Percentiles rank a stretch among this genome's conserved stretches.
These are phyloP conservation scores for Rutpela maculata DNA, from an alignment of 2,888 invertebrate species.

Conservation along the genomic window DNA sequence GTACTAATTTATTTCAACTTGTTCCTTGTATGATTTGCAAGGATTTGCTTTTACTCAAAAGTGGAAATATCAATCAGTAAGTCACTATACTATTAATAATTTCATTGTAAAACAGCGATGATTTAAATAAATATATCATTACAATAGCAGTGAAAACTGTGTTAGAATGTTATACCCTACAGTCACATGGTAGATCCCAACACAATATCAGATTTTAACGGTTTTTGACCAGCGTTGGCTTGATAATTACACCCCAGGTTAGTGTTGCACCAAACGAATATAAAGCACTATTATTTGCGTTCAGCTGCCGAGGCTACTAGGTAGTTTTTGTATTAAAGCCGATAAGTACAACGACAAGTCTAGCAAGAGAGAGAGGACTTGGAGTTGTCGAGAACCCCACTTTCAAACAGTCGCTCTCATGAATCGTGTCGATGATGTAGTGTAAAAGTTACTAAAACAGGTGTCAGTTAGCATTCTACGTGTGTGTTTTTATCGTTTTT, in stretches of 20 bases:
- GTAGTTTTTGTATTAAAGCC: conserved; percentile 35
- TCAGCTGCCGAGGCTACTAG: conserved; percentile 32
- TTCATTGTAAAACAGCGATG: neutral
- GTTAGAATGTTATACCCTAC: neutral
- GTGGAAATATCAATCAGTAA: too few relatives aligned
- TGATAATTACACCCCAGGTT: conserved; percentile 18
- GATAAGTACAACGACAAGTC: conserved; percentile 42
- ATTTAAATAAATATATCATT: neutral
- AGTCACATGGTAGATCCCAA: neutral
- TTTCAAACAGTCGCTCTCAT: conserved; percentile 57
- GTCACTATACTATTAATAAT: too few relatives aligned
- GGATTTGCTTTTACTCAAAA: too few relatives aligned
- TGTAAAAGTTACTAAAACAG: conserved; percentile 56
- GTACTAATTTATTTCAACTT: too few relatives aligned
- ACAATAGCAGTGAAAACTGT: neutral
- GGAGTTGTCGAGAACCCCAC: conserved; percentile 55
- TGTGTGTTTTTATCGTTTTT: conserved; percentile 44
- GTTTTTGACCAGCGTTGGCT: conserved; percentile 1
- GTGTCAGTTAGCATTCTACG: conserved; percentile 51
- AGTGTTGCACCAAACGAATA: neutral
- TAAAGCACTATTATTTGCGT: conserved; percentile 20
- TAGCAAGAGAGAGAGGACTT: conserved; percentile 48
- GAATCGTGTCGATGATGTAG: conserved; percentile 58
- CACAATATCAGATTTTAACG: neutral
- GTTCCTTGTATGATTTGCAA: too few relatives aligned